Percentiles rank a stretch among this genome's conserved stretches.
These are phyloP conservation scores for Nasonia oneida DNA, from an alignment of 2,888 invertebrate species.

Conservation along the genomic window DNA sequence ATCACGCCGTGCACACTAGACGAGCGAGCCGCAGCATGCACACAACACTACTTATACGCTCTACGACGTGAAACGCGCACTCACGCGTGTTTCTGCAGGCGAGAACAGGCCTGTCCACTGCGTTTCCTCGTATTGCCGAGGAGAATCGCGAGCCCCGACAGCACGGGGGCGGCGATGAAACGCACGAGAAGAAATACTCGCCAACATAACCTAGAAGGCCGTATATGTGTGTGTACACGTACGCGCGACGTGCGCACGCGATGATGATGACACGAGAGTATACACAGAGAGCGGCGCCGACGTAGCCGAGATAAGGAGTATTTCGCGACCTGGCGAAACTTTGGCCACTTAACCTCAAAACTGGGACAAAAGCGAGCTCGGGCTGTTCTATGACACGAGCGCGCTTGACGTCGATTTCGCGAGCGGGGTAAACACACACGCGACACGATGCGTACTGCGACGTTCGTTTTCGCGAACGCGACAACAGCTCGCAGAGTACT, in stretches of 20 bases:
- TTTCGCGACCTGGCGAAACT: conserved; percentile 20
- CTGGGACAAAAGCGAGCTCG: background rate
- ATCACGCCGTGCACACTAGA: background rate
- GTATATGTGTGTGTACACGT: background rate
- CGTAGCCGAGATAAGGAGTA: background rate
- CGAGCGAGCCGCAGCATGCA: background rate
- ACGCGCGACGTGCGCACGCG: background rate
- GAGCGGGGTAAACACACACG: background rate
- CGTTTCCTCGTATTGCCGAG: no score
- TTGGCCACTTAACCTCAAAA: conserved; percentile 50
- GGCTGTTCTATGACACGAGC: background rate
- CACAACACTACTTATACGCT: background rate
- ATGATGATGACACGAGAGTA: background rate
- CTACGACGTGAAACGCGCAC: background rate
- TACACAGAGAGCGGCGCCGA: background rate
- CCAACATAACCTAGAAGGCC: conserved; percentile 38
- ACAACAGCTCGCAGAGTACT: background rate
- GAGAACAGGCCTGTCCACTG: background rate
- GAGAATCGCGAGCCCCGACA: background rate
- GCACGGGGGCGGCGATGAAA: background rate
- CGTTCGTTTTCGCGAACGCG: background rate
- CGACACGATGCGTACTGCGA: background rate
- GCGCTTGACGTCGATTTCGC: background rate
- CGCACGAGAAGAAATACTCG: background rate
- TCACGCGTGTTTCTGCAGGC: background rate